Conservation (phyloP, 2,113 vertebrate species). For the Capra hircus region DNA sequence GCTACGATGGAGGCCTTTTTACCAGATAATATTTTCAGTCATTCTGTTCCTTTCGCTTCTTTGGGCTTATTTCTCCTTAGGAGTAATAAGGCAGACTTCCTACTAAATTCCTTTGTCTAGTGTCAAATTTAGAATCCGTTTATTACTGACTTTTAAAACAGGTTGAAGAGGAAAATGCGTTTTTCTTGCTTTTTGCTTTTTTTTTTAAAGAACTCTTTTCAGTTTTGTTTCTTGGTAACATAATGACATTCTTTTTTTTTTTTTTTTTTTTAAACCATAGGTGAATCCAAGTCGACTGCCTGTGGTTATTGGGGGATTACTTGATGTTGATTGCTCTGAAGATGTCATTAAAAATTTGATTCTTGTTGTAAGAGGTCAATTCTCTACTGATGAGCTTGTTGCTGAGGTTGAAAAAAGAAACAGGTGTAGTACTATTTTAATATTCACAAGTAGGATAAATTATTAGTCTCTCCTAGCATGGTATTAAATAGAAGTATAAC, state of each 20-base stretch:
- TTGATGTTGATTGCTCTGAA: conserved; percentile 98
- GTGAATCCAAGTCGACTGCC: conserved; percentile 98
- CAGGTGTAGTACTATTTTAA: conserved; percentile 81
- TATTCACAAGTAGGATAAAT: not conserved
- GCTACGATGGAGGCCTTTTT: not conserved
- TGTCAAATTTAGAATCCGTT: not conserved
- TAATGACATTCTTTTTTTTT: not conserved
- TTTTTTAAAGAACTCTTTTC: not conserved
- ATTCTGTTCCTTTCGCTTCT: not conserved
- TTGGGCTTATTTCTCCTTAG: not conserved
- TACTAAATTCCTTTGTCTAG: not conserved
- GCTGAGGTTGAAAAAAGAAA: conserved; percentile 98
- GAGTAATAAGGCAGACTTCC: not conserved
- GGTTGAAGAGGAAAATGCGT: not conserved
- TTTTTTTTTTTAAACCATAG: conserved; percentile 71
- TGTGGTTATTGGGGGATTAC: conserved; percentile 94
- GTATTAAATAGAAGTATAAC: not conserved
- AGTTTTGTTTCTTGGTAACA: not conserved
- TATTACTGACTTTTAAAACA: conserved; percentile 30
- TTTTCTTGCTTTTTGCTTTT: not conserved
- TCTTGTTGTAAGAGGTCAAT: conserved; percentile 96
- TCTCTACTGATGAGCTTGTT: conserved; percentile 97
- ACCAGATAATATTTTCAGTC: not conserved
- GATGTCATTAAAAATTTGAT: conserved; percentile 98
- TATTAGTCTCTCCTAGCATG: not conserved